phyloP scores from a whole-genome alignment of 2,797 vertebrate genomes.

The Sebastes vulpes region DNA sequence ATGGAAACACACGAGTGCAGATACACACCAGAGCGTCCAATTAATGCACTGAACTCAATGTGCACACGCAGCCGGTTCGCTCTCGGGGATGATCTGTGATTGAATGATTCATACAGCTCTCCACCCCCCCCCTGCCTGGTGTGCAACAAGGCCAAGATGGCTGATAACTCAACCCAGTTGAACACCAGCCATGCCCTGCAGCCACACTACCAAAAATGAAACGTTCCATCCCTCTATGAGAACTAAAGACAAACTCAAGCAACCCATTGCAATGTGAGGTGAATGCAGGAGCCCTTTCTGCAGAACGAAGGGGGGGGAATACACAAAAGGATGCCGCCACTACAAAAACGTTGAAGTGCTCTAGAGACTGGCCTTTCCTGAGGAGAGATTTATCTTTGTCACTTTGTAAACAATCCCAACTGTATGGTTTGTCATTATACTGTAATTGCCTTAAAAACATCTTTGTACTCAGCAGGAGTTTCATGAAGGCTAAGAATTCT shows the following conservation, averaged over 20 bases:
- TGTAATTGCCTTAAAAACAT: slow-evolving; percentile 1
- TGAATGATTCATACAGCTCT: slow-evolving; percentile 44
- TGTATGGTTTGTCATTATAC: background rate
- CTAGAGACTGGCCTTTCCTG: background rate
- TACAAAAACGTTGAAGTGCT: background rate
- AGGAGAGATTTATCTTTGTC: background rate
- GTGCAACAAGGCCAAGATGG: slow-evolving; percentile 43
- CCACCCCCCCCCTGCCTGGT: slow-evolving; percentile 11
- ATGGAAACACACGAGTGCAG: background rate
- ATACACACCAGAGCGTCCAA: background rate
- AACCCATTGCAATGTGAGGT: slow-evolving; percentile 7
- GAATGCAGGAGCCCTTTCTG: background rate
- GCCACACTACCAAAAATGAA: slow-evolving; percentile 54
- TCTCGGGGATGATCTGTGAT: slow-evolving; percentile 23
- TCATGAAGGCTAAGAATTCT: background rate
- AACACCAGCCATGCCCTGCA: slow-evolving; percentile 55
- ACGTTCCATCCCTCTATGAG: slow-evolving; percentile 41
- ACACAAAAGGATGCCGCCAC: background rate
- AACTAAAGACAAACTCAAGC: slow-evolving; percentile 23
- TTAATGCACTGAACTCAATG: slow-evolving; percentile 10
- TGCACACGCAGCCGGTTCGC: slow-evolving; percentile 12
- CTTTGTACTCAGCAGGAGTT: background rate
- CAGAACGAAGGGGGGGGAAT: background rate
- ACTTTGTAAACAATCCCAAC: background rate
- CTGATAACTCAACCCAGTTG: slow-evolving; percentile 60